Conservation (phyloP, 2,888 invertebrate species). For the Amiota communis region DNA sequence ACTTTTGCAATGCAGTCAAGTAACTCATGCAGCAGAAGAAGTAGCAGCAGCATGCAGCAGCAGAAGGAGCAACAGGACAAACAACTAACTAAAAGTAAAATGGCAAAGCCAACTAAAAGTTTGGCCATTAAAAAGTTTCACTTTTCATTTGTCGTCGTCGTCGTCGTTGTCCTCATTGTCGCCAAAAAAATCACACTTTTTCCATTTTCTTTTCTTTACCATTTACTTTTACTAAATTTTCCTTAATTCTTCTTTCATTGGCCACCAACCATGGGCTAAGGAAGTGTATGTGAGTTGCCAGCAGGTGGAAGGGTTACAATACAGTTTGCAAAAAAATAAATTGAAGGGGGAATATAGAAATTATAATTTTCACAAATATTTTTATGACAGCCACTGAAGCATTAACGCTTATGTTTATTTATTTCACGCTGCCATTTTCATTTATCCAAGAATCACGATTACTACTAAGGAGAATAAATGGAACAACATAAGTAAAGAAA, state of each 20-base stretch:
- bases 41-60: not conserved
- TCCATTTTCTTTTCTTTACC: conserved; percentile 26
- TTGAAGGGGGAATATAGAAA: conserved; percentile 43
- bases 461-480: too few species aligned
- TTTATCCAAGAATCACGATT: too few species aligned
- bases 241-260: too few species aligned
- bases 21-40: too few species aligned
- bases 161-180: not conserved
- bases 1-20: not conserved
- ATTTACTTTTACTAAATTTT: too few species aligned
- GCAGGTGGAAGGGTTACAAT: not conserved
- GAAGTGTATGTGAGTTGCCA: too few species aligned
- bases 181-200: conserved; percentile 34
- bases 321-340: not conserved
- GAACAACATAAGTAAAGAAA: too few species aligned
- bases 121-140: conserved; percentile 64
- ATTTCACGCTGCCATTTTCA: not conserved
- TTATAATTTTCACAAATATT: conserved; percentile 45
- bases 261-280: too few species aligned
- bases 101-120: conserved; percentile 26
- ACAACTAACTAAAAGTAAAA: not conserved
- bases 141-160: conserved; percentile 46
- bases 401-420: conserved; percentile 37
- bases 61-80: not conserved
- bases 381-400: conserved; percentile 36